phyloP scores from a whole-genome alignment of 1,140 invertebrate genomes.

The Euwallacea fornicatus region DNA sequence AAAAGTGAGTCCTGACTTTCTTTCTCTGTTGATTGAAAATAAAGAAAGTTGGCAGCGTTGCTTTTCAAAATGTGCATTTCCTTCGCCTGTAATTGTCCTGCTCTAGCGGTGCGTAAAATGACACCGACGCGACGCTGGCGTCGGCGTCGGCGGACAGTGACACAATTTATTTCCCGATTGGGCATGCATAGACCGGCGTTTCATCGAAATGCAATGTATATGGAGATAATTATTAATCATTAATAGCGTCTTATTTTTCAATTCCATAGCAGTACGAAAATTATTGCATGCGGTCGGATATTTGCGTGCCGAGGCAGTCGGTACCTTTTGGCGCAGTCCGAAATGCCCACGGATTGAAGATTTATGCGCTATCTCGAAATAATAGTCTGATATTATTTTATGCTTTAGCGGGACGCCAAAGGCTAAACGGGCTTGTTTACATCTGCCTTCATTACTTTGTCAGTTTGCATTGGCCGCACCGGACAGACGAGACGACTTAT shows the following conservation, averaged over 20 bases:
- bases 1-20: no score
- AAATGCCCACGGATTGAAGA: constrained; percentile 40
- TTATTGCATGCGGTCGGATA: constrained; percentile 22
- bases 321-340: constrained; percentile 31
- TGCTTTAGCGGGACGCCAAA: constrained; percentile 40
- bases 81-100: not conserved
- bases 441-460: constrained; percentile 43
- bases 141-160: no score
- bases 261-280: constrained; percentile 12
- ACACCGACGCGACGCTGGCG: not conserved
- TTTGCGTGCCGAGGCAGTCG: constrained; percentile 26
- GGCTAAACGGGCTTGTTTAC: constrained; percentile 42
- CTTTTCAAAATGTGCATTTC: not conserved
- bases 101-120: not conserved
- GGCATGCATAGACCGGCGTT: no score
- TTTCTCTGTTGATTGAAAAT: no score
- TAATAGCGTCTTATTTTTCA: no score
- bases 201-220: no score
- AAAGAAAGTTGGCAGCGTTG: no score
- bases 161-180: no score
- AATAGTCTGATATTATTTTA: constrained; percentile 47
- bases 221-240: no score
- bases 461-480: constrained; percentile 21
- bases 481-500: constrained; percentile 8
- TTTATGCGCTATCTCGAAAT: constrained; percentile 44